A percentile compares a stretch with the other conserved stretches of the same genome.
These are phyloP conservation scores for Anastatus disparis DNA, from an alignment of 1,140 invertebrate species.

Conservation along the genomic window DNA sequence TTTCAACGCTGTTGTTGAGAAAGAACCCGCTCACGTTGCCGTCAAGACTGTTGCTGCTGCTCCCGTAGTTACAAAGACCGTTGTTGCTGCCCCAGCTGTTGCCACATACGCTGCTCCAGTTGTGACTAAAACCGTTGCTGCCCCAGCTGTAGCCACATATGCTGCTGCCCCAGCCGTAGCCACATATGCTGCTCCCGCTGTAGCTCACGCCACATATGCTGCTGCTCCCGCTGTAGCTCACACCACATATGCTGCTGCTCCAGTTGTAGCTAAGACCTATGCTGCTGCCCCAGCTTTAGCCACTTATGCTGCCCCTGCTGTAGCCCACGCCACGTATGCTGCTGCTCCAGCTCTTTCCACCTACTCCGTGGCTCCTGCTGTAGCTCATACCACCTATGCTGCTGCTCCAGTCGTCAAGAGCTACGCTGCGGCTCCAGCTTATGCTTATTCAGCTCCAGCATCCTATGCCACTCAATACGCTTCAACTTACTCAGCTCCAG, in stretches of 20 bases:
- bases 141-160: not conserved
- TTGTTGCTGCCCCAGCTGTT: constrained; percentile 48
- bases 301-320: not conserved
- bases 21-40: constrained; percentile 64
- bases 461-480: not conserved
- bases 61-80: constrained; percentile 35
- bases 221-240: constrained; percentile 30
- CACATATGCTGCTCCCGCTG: not conserved
- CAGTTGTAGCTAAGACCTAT: constrained; percentile 38
- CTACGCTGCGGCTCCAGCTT: constrained; percentile 25
- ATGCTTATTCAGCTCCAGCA: not conserved
- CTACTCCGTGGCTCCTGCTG: constrained; percentile 8
- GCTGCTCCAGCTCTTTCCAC: constrained; percentile 13
- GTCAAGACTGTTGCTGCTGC: constrained; percentile 51
- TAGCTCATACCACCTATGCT: constrained; percentile 14
- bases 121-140: constrained; percentile 12
- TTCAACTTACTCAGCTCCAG: constrained; percentile 1
- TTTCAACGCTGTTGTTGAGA: constrained; percentile 71
- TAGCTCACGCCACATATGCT: constrained; percentile 4
- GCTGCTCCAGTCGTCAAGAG: not conserved
- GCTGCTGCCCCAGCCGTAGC: not conserved
- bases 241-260: constrained; percentile 54
- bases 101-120: constrained; percentile 41
- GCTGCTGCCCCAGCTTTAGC: not conserved
- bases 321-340: not conserved